Conservation (phyloP, 2,888 invertebrate species). For the Drosophila austrosaltans region DNA sequence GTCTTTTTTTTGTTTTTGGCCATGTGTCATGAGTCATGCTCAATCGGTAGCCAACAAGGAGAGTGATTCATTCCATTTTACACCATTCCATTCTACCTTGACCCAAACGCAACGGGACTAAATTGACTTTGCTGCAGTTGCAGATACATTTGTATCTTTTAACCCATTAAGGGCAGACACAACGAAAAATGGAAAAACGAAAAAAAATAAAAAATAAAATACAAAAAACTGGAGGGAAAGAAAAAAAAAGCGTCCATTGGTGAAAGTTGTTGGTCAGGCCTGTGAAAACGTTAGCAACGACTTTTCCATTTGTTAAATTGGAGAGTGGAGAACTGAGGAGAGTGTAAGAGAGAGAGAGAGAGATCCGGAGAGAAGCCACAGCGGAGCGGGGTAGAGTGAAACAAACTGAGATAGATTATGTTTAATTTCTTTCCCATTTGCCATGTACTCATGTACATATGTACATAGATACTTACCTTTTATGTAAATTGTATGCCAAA, state of each 20-base stretch:
- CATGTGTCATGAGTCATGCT: constrained; percentile 18
- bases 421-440: constrained; percentile 69
- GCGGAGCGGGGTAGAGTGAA: constrained; percentile 8
- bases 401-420: constrained; percentile 25
- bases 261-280: constrained; percentile 22
- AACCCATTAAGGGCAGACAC: constrained; percentile 38
- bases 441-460: no score
- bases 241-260: constrained; percentile 3
- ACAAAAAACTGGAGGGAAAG: background rate
- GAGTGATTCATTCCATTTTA: constrained; percentile 34
- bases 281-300: constrained; percentile 23
- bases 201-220: constrained; percentile 34
- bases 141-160: constrained; percentile 34
- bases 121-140: constrained; percentile 23
- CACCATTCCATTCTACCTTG: constrained; percentile 6
- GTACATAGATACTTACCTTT: constrained; percentile 22
- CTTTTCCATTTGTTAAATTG: constrained; percentile 19
- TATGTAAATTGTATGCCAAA: constrained; percentile 39
- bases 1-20: constrained; percentile 11
- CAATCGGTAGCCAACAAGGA: constrained; percentile 19
- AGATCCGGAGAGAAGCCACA: constrained; percentile 30
- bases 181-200: background rate
- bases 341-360: background rate
- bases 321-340: background rate
- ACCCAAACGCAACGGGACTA: constrained; percentile 15